Base-by-base conservation (phyloP, 1,140 invertebrate genomes). In the Cylas formicarius region DNA sequence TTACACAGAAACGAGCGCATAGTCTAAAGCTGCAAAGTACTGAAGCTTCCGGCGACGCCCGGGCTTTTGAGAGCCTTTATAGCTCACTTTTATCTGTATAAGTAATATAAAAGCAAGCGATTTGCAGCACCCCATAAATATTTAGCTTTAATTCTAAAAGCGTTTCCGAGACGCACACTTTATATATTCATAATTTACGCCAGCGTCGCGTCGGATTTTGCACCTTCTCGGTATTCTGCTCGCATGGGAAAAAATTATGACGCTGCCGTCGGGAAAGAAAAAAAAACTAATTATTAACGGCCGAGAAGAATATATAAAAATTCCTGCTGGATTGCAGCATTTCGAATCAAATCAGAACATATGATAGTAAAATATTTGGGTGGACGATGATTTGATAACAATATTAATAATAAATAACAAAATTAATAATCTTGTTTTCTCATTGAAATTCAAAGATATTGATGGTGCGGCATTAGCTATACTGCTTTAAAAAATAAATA, bases 91-190 rank as follows among this genome's bases (percentile, higher is more conserved):
- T 65, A 65, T 48, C 62, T 62, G 62, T 65, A 60, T 63, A 63
- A 63, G 62, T 63, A 62, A 63, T 62, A 65, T 65, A 62, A 65
- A 65, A 64, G 62, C 62, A 60, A 52, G 50, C 62, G 60, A 63
- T 63, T 63, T 63, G 60, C 62, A 64, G 58, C 60, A 53, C 56
- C 52, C 57, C 62, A 64, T 64, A 60, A 62, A 64, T 64, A 64
- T 64, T 62, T 64, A 64, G 58, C 55, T 61, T 57, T 62, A 61
- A 64, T 64, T 62, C 57, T 62, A 53, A 64, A 61, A 64, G 62
- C 62, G 60, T 58, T 62, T 61, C 61, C 58, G 60, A 64, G 61
- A 58, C 47, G 56, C 57, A 55, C 54, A 54, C 57, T 57, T 61
- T 61, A 61, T 62, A 57, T 62, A 59, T 61, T 60, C 58, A 53